These are phyloP conservation scores for Steinernema carpocapsae DNA, from an alignment of 2,888 invertebrate genomes.

Conservation along the genomic window DNA sequence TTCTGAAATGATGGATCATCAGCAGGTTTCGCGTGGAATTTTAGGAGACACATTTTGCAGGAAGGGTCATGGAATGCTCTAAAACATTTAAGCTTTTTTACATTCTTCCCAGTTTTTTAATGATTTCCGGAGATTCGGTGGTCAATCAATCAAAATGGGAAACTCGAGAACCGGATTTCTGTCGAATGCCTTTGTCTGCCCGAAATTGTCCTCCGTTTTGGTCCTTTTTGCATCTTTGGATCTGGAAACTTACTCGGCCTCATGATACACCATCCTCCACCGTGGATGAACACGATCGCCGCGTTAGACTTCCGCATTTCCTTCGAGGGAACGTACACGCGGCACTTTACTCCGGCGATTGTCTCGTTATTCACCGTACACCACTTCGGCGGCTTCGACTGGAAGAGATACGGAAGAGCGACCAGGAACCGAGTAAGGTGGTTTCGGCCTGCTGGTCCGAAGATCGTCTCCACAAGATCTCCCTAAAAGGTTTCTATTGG, in stretches of 20 bases:
- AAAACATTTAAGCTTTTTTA: background rate
- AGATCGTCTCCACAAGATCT: conserved; percentile 54
- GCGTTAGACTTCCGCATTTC: conserved; percentile 44
- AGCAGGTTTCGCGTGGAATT: background rate
- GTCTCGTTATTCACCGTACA: conserved; percentile 44
- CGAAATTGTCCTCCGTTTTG: background rate
- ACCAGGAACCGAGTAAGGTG: conserved; percentile 51
- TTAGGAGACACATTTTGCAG: background rate
- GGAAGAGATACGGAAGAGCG: conserved; percentile 45
- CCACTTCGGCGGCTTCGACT: conserved; percentile 50
- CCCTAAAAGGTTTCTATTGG: conserved; percentile 46
- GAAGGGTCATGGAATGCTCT: background rate
- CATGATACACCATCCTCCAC: conserved; percentile 64
- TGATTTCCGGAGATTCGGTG: too few relatives aligned
- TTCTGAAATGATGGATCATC: conserved; percentile 42
- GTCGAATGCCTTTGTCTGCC: background rate
- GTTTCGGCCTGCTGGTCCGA: conserved; percentile 56
- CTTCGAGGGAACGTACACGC: conserved; percentile 54
- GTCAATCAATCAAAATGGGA: too few relatives aligned
- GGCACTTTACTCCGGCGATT: conserved; percentile 57
- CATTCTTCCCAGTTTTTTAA: background rate
- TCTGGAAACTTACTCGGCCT: conserved; percentile 46
- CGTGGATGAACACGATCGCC: conserved; percentile 63
- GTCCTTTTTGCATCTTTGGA: background rate
- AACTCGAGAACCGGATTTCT: background rate